Percentiles rank a stretch among this genome's conserved stretches.
Evolutionary conservation across 2,888 invertebrate species (phyloP).

Genomic region (Acleris sparsana): DNA sequence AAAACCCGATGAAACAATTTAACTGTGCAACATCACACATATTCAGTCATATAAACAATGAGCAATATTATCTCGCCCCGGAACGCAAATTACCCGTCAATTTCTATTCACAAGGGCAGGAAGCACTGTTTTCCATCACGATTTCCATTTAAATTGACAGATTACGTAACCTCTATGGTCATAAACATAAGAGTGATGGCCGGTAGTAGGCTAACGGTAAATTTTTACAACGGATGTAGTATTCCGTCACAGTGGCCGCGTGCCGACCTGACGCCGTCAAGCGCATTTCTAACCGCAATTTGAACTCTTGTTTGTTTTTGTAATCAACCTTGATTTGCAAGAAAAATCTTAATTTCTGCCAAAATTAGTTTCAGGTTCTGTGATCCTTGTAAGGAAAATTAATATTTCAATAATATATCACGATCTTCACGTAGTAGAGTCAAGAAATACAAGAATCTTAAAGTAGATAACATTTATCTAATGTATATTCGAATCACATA

Average conservation of each 20-base stretch:
- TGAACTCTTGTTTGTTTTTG: conserved; percentile 63
- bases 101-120: conserved; percentile 67
- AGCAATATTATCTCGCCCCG: conserved; percentile 30
- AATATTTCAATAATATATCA: too few relatives aligned
- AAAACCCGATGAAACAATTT: conserved; percentile 2
- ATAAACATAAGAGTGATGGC: conserved; percentile 42
- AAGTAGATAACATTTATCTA: too few relatives aligned
- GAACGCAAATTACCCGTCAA: conserved; percentile 39
- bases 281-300: conserved; percentile 61
- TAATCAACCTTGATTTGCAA: conserved; percentile 51
- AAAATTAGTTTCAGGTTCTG: not conserved
- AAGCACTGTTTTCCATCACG: conserved; percentile 70
- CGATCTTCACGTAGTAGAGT: too few relatives aligned
- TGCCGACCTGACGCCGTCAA: conserved; percentile 50
- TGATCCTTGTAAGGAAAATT: not conserved
- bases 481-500: conserved; percentile 1
- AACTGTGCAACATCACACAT: conserved; percentile 12
- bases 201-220: conserved; percentile 56
- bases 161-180: conserved; percentile 40
- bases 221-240: conserved; percentile 62
- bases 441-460: too few relatives aligned
- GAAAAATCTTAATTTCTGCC: not conserved
- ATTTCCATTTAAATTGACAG: conserved; percentile 47
- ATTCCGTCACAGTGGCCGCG: conserved; percentile 66
- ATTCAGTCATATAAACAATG: conserved; percentile 24